Conservation (phyloP, 2,797 vertebrate genomes). For the Helostoma temminkii region DNA sequence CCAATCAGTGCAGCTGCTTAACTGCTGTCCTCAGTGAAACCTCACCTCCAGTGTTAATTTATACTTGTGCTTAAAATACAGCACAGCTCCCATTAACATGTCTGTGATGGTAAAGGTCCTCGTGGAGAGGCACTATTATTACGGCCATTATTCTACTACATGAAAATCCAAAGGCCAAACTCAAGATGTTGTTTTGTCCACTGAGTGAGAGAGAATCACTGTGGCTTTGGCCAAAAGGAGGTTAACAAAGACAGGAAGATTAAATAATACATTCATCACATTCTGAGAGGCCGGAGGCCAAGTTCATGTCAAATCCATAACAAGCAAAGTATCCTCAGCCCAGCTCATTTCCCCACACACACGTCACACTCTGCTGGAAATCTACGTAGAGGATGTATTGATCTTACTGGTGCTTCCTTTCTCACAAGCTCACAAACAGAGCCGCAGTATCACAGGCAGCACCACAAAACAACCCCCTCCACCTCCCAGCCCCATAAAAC, state of each 20-base stretch:
- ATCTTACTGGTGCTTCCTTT: conserved; percentile 96
- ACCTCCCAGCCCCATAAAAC: conserved; percentile 79
- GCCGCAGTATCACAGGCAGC: conserved; percentile 76
- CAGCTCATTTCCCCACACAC: conserved; percentile 90
- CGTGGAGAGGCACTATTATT: conserved; percentile 85
- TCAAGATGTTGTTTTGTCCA: conserved; percentile 87
- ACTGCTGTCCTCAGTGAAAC: conserved; percentile 68
- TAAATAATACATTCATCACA: conserved; percentile 98
- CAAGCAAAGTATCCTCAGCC: conserved; percentile 92
- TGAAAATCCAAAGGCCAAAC: conserved; percentile 83
- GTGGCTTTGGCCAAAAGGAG: conserved; percentile 87
- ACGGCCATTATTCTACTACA: conserved; percentile 89
- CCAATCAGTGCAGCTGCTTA: conserved; percentile 87
- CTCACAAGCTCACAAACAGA: conserved; percentile 93
- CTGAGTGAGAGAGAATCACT: conserved; percentile 82
- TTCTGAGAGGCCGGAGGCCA: conserved; percentile 91
- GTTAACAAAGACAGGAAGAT: conserved; percentile 99
- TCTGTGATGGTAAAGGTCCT: conserved; percentile 77
- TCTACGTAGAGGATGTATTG: conserved; percentile 96
- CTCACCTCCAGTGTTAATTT: conserved; percentile 82
- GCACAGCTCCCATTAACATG: conserved; percentile 47
- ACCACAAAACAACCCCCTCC: conserved; percentile 77
- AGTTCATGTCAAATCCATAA: conserved; percentile 98
- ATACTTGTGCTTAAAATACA: conserved; percentile 77
- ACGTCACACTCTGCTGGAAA: conserved; percentile 95